A percentile compares a stretch with the other conserved stretches of the same genome.
Conservation (phyloP, 2,113 vertebrate species). For the Ranitomeya variabilis region DNA sequence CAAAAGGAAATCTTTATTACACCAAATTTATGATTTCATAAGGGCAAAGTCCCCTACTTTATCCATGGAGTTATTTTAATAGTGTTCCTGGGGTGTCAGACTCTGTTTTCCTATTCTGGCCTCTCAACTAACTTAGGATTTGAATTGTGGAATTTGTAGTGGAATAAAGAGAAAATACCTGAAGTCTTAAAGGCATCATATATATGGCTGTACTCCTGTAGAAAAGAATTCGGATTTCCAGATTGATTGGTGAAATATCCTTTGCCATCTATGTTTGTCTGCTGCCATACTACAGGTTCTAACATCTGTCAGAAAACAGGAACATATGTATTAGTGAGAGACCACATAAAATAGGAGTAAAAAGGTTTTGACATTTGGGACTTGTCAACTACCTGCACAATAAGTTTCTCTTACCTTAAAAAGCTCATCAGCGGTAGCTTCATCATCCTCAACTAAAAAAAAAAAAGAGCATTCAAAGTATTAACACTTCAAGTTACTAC, state of each 20-base stretch:
- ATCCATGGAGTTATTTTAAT: no score
- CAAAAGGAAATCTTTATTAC: no score
- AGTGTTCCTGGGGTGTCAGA: no score
- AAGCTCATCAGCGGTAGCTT: neutral
- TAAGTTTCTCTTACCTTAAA: slow-evolving; percentile 61
- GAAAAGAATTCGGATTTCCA: slow-evolving; percentile 51
- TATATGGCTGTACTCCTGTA: neutral
- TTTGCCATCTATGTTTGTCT: slow-evolving; percentile 69
- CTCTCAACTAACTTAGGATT: no score
- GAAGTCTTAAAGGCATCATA: neutral
- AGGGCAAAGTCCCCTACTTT: no score
- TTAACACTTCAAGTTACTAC: neutral
- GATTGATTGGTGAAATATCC: slow-evolving; percentile 75
- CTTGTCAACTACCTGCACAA: neutral
- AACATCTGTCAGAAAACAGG: slow-evolving; percentile 63
- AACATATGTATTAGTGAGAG: neutral
- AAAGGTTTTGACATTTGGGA: neutral
- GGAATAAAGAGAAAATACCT: slow-evolving; percentile 4
- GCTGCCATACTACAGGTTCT: slow-evolving; percentile 69
- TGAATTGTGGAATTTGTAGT: neutral
- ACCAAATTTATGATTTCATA: no score
- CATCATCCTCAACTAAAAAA: slow-evolving; percentile 58
- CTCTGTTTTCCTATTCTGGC: no score
- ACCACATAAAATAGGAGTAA: neutral
- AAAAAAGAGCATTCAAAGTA: neutral